Conservation (phyloP, 2,113 vertebrate species). For the Pterocles burchelli region DNA sequence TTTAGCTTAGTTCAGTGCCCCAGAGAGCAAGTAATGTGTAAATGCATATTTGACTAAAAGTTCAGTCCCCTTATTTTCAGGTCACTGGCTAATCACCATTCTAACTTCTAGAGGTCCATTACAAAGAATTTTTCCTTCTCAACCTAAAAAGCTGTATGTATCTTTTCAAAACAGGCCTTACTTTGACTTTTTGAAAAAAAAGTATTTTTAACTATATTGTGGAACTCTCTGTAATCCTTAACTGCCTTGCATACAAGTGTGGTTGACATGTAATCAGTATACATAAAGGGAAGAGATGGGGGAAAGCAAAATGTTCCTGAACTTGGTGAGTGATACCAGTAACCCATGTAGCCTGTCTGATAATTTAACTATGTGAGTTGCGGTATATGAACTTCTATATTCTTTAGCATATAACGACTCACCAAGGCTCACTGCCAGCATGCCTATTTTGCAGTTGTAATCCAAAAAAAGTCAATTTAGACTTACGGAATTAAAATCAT, state of each 20-base stretch:
- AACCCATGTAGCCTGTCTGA: neutral
- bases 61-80: neutral
- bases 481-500: neutral
- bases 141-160: neutral
- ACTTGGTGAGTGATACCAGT: neutral
- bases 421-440: neutral
- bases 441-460: neutral
- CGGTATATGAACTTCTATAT: neutral
- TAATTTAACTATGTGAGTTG: neutral
- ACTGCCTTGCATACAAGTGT: neutral
- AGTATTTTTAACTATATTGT: neutral
- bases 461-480: neutral
- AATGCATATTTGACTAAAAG: neutral
- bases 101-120: neutral
- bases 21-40: neutral
- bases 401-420: neutral
- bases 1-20: neutral
- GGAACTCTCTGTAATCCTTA: neutral
- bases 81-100: neutral
- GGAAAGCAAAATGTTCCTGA: neutral
- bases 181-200: neutral
- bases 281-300: neutral
- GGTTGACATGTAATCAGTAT: neutral
- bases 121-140: neutral
- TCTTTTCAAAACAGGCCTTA: neutral